Evolutionary conservation across 1,140 invertebrate genomes (phyloP).

Genomic region (Schlechtendalia chinensis): DNA sequence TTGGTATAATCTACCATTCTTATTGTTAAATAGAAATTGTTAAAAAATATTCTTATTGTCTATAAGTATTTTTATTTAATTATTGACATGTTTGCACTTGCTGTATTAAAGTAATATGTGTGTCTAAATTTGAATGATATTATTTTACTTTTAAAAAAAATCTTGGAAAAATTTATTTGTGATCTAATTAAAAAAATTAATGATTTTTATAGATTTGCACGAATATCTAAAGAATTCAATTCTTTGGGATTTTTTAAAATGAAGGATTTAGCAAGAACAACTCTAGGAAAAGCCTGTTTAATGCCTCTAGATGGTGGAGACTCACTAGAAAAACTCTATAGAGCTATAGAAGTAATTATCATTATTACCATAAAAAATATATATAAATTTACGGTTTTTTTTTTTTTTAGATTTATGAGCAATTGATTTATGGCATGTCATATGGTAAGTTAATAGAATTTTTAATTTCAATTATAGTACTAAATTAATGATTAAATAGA

Average conservation of each 20-base stretch:
- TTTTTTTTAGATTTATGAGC: slow-evolving; percentile 19
- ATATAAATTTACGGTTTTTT: neutral
- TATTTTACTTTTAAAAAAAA: neutral
- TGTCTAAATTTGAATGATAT: neutral
- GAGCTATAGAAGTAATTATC: slow-evolving; percentile 18
- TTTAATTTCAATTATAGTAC: no score
- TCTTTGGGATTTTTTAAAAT: neutral
- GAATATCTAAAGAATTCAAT: neutral
- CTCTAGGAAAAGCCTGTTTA: neutral
- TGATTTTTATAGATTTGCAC: neutral
- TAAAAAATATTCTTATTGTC: no score
- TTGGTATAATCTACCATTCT: no score
- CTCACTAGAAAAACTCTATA: slow-evolving; percentile 9
- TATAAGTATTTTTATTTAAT: no score
- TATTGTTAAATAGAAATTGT: no score
- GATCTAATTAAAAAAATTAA: no score
- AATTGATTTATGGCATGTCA: slow-evolving; percentile 14
- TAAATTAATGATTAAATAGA: no score
- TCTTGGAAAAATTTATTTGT: no score
- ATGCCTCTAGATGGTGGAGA: slow-evolving; percentile 6
- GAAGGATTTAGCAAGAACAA: slow-evolving; percentile 13
- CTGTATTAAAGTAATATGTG: neutral
- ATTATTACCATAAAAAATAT: neutral
- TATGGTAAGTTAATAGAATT: no score
- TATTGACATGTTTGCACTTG: no score